Evolutionary conservation across 2,113 vertebrate species (phyloP), one percentile per base, ranked within the genome.

Genomic region (Eclectus roratus): DNA sequence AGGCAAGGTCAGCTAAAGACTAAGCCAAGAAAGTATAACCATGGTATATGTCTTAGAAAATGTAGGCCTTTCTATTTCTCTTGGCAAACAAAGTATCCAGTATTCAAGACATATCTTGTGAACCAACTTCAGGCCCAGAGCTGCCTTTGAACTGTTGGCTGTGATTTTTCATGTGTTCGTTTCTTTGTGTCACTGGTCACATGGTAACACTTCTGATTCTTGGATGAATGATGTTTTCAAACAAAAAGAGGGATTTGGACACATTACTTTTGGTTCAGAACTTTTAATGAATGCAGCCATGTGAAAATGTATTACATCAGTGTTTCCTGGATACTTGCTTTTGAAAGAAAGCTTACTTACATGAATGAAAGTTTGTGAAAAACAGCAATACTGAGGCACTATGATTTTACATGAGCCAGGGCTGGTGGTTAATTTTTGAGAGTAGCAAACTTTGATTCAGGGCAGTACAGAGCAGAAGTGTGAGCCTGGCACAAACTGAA

Each of bases 181-280:
- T 95, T 81, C 80, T 89, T 87, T 91, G 60, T 94, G 44, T 68
- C 68, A 8, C 31, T 55, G 44, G 52, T 94, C 94, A 94, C 77
- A 72, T 87, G 86, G 81, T 87, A 85, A 85, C 70, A 43, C 44
- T 86, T 96, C 80, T 95, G 91, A 77, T 93, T 93, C 93, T 95
- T 96, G 89, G 84, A 80, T 89, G 63, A 89, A 91, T 4, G 13
- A 79, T 79, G 44, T 94, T 97, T 94, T 94, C 91, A 94, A 95
- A 93, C 89, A 93, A 79, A 83, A 94, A 92, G 49, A 47, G 70
- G 70, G 80, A 77, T 93, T 94, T 79, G 87, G 44, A 50, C 46
- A 55, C 85, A 60, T 93, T 92, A 84, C 43, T 90, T 95, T 77
- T 90, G 68, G 71, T 95, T 94, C 79, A 91, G 82, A 90, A 94